Conservation (phyloP, 37 sponge, comb jelly and placozoan genomes). For the Axinella damicornis region DNA sequence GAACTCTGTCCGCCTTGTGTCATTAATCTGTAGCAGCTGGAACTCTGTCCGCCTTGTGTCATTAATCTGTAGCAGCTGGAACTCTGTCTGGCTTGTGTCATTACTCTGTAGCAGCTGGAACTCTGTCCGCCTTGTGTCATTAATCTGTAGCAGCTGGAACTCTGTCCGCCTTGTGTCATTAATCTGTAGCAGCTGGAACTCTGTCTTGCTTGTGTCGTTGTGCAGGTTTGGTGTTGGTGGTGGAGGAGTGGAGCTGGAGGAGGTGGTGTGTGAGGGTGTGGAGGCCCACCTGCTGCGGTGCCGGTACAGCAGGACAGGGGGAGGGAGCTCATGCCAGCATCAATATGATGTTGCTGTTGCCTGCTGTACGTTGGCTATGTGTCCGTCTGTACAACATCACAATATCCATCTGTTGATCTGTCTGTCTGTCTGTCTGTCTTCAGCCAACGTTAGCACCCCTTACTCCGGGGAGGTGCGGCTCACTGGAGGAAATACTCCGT, state of each 20-base stretch:
- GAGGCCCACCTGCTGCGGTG: neutral
- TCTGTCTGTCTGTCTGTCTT: conserved; percentile 21
- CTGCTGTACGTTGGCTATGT: neutral
- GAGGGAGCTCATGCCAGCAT: neutral
- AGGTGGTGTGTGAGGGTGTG: neutral
- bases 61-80: too few species aligned
- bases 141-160: too few species aligned
- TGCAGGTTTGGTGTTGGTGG: conserved; percentile 17
- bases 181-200: too few species aligned
- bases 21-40: too few species aligned
- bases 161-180: too few species aligned
- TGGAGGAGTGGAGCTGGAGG: neutral
- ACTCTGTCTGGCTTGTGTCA: too few species aligned
- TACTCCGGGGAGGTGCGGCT: conserved; percentile 52
- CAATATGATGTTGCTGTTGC: neutral
- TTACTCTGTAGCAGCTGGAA: too few species aligned
- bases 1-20: too few species aligned
- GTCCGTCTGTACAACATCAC: too few species aligned
- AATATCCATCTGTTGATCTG: too few species aligned
- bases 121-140: too few species aligned
- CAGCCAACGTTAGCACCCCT: conserved; percentile 21
- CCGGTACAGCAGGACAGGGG: neutral
- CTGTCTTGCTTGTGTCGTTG: neutral
- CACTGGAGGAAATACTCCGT: neutral
- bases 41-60: too few species aligned